These are phyloP conservation scores for Tangachromis dhanisi DNA, from an alignment of 2,113 vertebrate genomes.

Conservation along the genomic window DNA sequence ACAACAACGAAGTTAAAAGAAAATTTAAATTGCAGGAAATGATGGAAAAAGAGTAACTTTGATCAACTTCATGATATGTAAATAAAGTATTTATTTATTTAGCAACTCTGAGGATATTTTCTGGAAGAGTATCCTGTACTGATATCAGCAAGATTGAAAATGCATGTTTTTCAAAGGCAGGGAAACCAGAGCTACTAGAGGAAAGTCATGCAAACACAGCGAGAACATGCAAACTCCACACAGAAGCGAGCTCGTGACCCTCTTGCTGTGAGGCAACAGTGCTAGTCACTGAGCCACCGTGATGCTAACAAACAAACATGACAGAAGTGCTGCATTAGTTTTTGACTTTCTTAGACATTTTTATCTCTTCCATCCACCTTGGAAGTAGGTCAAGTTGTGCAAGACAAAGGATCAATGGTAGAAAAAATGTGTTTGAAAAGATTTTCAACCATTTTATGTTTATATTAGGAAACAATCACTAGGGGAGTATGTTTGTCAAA, in stretches of 20 bases:
- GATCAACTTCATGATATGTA: neutral
- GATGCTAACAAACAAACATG: too few relatives aligned
- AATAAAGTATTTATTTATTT: neutral
- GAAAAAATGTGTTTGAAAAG: neutral
- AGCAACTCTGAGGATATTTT: neutral
- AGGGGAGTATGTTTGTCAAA: neutral
- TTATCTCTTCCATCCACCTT: neutral
- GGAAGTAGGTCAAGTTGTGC: neutral
- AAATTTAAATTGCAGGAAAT: neutral
- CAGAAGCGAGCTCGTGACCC: neutral
- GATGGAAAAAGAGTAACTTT: neutral
- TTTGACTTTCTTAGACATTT: neutral
- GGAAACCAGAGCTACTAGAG: neutral
- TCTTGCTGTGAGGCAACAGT: neutral
- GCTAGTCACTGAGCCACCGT: neutral
- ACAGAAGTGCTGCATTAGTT: neutral
- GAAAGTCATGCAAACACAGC: neutral
- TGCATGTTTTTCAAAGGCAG: neutral
- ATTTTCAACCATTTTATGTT: neutral
- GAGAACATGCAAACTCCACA: neutral
- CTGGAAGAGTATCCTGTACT: neutral
- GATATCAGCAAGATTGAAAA: neutral
- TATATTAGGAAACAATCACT: neutral
- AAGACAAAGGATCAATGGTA: neutral
- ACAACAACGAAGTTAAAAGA: neutral